Base-by-base conservation (phyloP, 2,113 vertebrate species). In the Oenanthe oenanthe region DNA sequence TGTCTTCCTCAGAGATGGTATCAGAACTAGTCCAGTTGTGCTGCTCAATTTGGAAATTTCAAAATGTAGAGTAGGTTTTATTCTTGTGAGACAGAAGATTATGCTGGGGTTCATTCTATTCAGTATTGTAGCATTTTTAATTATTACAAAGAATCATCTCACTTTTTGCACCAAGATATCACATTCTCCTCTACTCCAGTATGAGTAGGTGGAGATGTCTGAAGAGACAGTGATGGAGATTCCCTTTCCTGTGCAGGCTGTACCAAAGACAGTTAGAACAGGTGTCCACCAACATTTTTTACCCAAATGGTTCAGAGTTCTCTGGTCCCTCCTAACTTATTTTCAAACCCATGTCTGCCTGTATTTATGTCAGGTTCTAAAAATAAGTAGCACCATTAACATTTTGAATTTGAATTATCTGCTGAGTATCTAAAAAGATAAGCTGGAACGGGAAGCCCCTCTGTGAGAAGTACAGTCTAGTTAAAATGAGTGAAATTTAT, bases 381-480 rank as follows among this genome's bases (percentile, higher is more conserved):
- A 96, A 93, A 88, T 84, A 93, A 84, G 60, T 17, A 88, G 43
- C 75, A 60, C 75, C 0, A 29, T 75, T 94, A 90, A 88, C 92
- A 93, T 90, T 95, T 94, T 83, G 57, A 93, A 94, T 93, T 93
- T 63, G 68, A 94, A 96, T 93, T 96, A 97, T 96, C 96, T 92
- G 25, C 72, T 57, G 79, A 93, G 67, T 93, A 94, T 97, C 95
- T 96, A 84, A 80, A 90, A 80, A 90, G 92, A 92, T 86, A 91
- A 86, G 88, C 60, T 90, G 60, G 57, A 48, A 86, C 60, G 93
- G 96, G 93, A 96, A 95, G 72, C 90, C 92, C 93, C 95, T 88
- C 85, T 77, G 65, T 4, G 16, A 86, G 89, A 89, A 89, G 40
- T 84, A 83, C 72, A 48, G 17, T 71, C 43, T 73, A 90, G 88